Base-by-base conservation (phyloP, 37 sponge, comb jelly and placozoan genomes). In the Dysidea cf. avara region DNA sequence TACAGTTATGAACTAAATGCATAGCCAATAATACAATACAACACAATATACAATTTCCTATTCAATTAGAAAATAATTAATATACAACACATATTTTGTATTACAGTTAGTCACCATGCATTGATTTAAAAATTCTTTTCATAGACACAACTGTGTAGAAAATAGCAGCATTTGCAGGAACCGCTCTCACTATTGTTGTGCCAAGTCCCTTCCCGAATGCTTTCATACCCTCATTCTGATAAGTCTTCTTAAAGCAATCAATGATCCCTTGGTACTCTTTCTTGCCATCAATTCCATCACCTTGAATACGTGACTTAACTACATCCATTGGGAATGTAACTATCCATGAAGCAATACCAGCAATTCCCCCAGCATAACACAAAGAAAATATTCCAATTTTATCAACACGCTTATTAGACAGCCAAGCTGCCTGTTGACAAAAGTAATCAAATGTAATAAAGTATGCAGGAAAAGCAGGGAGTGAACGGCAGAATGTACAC, bases 141-240 rank as follows among this genome's bases (percentile, higher is more conserved):
- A 85, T 17, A 25, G 79, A 12, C 32, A 58, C 72, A 16, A 83
- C 82, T 18, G 78, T 74, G 18, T 70, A 26, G 39, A 90, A 90
- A 13, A 86, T 90, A 20, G 72, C 91, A 39, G 82, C 91, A 76
- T 90, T 90, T 21, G 62, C 81, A 35, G 91, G 91, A 68, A 90
- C 81, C 1, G 91, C 91, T 39, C 91, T 51, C 1, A 87, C 6
- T 16, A 90, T 35, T 4, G 86, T 66, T 6, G 82, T 39, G 25
- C 22, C 40, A 3, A 90, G 67, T 6, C 91, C 91, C 66, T 75
- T 80, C 25, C 52, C 37, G 47, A 90, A 86, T 3, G 63, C 82
- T 22, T 46, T 28, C 21, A 69, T 0, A 1, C 86, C 86, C 52
- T 81, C 91, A 4, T 34, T 29, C 20, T 48, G 53, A 50, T 90